phyloP scores from a whole-genome alignment of 2,113 vertebrate genomes.

The Prinia subflava region DNA sequence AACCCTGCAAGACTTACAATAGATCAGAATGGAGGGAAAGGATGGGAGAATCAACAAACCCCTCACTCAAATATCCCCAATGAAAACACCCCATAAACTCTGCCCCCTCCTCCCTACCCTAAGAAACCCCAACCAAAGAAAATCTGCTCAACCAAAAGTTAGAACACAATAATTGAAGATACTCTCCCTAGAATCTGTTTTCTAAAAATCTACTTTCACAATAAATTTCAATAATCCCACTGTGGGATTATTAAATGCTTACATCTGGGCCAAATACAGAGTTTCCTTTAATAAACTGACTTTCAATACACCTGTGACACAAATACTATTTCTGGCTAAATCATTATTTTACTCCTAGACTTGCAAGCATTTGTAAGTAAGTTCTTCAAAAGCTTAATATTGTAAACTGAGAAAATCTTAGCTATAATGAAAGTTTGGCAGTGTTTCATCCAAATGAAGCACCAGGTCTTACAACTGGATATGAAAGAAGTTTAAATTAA shows the following conservation, averaged over 20 bases:
- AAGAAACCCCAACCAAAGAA: neutral
- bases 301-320: neutral
- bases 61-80: rapidly evolving
- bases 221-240: neutral
- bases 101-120: rapidly evolving
- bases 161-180: neutral
- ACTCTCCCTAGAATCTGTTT: neutral
- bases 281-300: neutral
- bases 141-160: neutral
- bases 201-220: neutral
- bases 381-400: neutral
- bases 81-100: rapidly evolving
- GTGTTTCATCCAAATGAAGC: neutral
- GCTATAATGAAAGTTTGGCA: neutral
- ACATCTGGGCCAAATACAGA: neutral
- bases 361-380: neutral
- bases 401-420: neutral
- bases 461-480: neutral
- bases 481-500: neutral
- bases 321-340: neutral
- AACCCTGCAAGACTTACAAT: neutral
- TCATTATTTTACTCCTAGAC: neutral
- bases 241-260: neutral
- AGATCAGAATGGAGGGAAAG: neutral
- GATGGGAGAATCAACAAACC: neutral